A percentile compares a stretch with the other conserved stretches of the same genome.
These are phyloP conservation scores for Shinisaurus crocodilurus DNA, from an alignment of 2,113 vertebrate species.

Conservation along the genomic window DNA sequence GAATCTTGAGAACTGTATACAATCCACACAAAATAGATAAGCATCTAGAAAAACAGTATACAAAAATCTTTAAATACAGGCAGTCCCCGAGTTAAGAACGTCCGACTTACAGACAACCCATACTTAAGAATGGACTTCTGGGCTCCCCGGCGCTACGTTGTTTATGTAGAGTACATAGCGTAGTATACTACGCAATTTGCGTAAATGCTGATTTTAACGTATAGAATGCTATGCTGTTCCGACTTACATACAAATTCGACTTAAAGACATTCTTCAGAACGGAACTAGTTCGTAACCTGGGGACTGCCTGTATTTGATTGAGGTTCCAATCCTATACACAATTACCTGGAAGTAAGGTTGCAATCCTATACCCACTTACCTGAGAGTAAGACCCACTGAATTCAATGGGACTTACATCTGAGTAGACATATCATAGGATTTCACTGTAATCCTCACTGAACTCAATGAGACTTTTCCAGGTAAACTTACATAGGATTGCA, in stretches of 20 bases:
- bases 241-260: no score
- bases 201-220: no score
- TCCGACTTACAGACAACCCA: no score
- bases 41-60: not conserved
- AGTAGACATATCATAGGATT: not conserved
- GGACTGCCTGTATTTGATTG: no score
- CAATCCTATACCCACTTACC: not conserved
- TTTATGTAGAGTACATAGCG: no score
- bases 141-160: no score
- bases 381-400: not conserved
- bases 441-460: not conserved
- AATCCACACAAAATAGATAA: conserved; percentile 8
- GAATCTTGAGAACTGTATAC: conserved; percentile 45
- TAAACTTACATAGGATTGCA: not conserved
- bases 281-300: no score
- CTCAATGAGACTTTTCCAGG: not conserved
- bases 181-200: no score
- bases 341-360: not conserved
- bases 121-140: no score
- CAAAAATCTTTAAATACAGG: not conserved
- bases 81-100: no score
- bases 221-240: no score
- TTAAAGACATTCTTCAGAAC: no score
- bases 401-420: not conserved
- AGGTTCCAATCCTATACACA: not conserved